A percentile compares a stretch with the other conserved stretches of the same genome.
Conservation (phyloP, 2,797 vertebrate genomes). For the Zenarchopterus dispar region DNA sequence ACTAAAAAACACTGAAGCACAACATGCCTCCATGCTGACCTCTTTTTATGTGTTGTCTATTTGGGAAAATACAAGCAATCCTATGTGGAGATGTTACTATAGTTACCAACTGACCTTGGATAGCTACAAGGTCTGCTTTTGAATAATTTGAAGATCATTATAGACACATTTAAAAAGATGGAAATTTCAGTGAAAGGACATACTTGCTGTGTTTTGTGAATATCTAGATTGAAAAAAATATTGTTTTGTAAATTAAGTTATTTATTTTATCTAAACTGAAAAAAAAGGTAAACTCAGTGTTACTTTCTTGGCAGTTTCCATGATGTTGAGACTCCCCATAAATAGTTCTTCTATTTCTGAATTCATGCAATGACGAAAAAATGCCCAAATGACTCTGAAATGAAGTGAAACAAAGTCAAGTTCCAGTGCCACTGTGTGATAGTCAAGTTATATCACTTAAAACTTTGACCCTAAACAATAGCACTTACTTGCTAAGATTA, state of each 20-base stretch:
- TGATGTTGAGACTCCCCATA: slow-evolving; percentile 1
- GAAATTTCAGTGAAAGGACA: neutral
- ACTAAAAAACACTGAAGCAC: neutral
- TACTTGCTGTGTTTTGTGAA: neutral
- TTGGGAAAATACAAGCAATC: neutral
- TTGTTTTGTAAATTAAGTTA: neutral
- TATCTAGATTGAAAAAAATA: no score
- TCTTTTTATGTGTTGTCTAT: neutral
- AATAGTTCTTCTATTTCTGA: neutral
- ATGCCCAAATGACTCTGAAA: no score
- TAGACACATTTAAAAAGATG: neutral
- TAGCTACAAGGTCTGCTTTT: neutral
- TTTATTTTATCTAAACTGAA: no score
- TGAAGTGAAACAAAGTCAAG: no score
- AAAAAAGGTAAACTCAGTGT: neutral
- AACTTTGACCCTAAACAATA: no score
- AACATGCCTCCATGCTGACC: neutral
- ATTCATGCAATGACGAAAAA: neutral
- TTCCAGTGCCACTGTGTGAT: no score
- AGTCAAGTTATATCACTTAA: no score
- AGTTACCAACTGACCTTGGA: slow-evolving; percentile 9
- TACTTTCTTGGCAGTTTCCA: neutral
- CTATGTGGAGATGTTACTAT: neutral
- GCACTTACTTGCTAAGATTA: no score
- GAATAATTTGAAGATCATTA: neutral